These are phyloP conservation scores for Eustalomyia histrio DNA, from an alignment of 2,888 invertebrate genomes.

Conservation along the genomic window DNA sequence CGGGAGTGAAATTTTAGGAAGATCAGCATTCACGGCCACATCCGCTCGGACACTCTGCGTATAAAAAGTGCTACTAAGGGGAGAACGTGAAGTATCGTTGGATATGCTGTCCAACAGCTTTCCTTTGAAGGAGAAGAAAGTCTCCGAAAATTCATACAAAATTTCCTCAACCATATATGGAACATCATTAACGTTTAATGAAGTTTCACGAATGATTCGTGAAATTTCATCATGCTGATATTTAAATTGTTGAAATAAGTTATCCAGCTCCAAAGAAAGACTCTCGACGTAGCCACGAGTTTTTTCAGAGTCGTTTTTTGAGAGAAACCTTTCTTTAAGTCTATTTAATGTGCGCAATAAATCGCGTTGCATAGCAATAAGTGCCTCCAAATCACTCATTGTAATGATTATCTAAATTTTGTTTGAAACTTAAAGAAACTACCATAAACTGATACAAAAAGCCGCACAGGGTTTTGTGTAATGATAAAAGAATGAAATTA, in stretches of 20 bases:
- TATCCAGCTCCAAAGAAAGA: constrained; percentile 16
- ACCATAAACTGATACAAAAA: too few relatives aligned
- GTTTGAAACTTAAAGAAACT: too few relatives aligned
- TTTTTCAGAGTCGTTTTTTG: not conserved
- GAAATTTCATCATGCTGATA: constrained; percentile 25
- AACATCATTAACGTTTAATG: constrained; percentile 15
- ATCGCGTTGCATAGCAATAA: too few relatives aligned
- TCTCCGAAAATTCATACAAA: constrained; percentile 18
- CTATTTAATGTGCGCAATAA: too few relatives aligned
- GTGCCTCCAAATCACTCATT: too few relatives aligned
- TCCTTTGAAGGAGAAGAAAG: constrained; percentile 19
- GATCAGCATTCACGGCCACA: too few relatives aligned
- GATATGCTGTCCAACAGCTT: constrained; percentile 12
- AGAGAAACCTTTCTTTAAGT: too few relatives aligned
- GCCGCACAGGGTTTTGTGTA: too few relatives aligned
- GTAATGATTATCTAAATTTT: too few relatives aligned
- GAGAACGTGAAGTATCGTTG: constrained; percentile 8
- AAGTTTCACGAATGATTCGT: constrained; percentile 15
- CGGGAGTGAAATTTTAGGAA: too few relatives aligned
- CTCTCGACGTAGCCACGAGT: constrained; percentile 29
- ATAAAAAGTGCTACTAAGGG: constrained; percentile 25
- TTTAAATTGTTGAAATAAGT: constrained; percentile 37
- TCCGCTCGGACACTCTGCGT: too few relatives aligned
- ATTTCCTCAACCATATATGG: constrained; percentile 26
- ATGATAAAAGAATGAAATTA: too few relatives aligned